These are phyloP conservation scores for Andrena hattorfiana DNA, from an alignment of 2,888 invertebrate species.

Conservation along the genomic window DNA sequence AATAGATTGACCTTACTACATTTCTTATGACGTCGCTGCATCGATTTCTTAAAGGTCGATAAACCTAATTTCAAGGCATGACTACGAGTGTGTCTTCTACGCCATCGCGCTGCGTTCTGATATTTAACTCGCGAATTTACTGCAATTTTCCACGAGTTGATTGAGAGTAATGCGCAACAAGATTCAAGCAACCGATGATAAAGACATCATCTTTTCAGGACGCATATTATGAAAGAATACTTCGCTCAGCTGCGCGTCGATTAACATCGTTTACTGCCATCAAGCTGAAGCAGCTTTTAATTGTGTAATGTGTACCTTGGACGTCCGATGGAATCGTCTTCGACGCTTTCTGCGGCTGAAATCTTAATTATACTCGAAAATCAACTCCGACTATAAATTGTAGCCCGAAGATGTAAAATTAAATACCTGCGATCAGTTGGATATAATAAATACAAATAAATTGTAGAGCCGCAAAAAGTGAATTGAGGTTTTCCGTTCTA, in stretches of 20 bases:
- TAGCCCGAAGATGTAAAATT: neutral
- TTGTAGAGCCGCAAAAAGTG: neutral
- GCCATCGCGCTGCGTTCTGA: neutral
- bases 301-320: constrained; percentile 22
- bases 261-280: constrained; percentile 27
- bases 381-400: neutral
- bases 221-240: constrained; percentile 7
- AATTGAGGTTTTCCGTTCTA: constrained; percentile 2
- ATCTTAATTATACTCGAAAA: constrained; percentile 14
- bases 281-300: constrained; percentile 11
- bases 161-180: constrained; percentile 8
- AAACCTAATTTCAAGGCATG: constrained; percentile 30
- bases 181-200: constrained; percentile 4
- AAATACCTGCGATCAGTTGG: neutral
- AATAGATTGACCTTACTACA: constrained; percentile 11
- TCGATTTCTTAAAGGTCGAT: constrained; percentile 44
- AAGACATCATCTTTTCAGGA: constrained; percentile 9
- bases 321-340: neutral
- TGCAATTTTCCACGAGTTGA: neutral
- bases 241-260: constrained; percentile 7
- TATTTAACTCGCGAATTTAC: neutral
- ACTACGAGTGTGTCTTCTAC: neutral
- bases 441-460: neutral
- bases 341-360: neutral
- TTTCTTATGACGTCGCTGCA: constrained; percentile 17